Percentiles rank a stretch among this genome's conserved stretches.
phyloP scores from a whole-genome alignment of 1,140 invertebrate species.

The Nephila pilipes region DNA sequence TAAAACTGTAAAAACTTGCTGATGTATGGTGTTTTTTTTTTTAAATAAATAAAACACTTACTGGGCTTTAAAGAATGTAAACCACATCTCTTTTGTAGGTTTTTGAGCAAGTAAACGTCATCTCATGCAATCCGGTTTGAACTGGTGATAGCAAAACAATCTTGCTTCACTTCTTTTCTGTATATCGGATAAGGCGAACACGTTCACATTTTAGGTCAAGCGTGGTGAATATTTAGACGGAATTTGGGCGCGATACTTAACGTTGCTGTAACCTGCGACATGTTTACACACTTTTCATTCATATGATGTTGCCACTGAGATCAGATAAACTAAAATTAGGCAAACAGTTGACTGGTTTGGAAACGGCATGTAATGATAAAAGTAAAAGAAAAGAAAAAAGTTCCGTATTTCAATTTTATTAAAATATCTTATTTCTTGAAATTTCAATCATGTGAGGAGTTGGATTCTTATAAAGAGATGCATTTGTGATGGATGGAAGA shows the following conservation, averaged over 20 bases:
- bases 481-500: too few relatives aligned
- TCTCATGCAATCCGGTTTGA: slow-evolving; percentile 8
- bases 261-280: not conserved
- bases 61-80: not conserved
- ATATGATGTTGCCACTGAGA: not conserved
- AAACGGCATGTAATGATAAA: not conserved
- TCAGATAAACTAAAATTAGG: slow-evolving; percentile 24
- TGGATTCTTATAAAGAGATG: too few relatives aligned
- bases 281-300: slow-evolving; percentile 21
- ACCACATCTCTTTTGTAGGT: not conserved
- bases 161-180: not conserved
- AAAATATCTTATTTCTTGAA: too few relatives aligned
- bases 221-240: not conserved
- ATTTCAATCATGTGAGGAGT: too few relatives aligned
- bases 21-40: too few relatives aligned
- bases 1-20: too few relatives aligned
- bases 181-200: slow-evolving; percentile 33
- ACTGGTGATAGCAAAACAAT: not conserved
- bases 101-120: slow-evolving; percentile 14
- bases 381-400: not conserved
- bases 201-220: slow-evolving; percentile 45
- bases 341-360: not conserved
- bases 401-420: not conserved
- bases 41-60: not conserved
- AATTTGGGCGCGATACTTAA: slow-evolving; percentile 6